These are phyloP conservation scores for Drusus annulatus DNA, from an alignment of 1,140 invertebrate genomes.

Conservation along the genomic window DNA sequence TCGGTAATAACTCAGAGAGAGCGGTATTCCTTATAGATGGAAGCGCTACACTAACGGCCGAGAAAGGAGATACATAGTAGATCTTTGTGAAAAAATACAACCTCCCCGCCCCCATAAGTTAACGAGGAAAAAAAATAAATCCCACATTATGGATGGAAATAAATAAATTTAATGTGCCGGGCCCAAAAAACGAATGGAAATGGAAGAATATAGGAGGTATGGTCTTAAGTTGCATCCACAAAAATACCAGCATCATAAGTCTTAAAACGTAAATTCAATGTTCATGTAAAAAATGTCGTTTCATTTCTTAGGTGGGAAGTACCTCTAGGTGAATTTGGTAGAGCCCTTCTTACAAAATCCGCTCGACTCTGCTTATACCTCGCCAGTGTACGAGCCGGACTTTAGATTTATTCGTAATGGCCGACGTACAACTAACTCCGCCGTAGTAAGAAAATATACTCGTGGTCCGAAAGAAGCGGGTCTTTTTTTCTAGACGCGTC, in stretches of 20 bases:
- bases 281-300: background rate
- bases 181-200: constrained; percentile 52
- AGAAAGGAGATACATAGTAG: constrained; percentile 35
- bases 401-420: constrained; percentile 66
- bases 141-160: constrained; percentile 49
- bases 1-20: constrained; percentile 17
- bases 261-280: background rate
- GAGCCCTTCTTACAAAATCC: background rate
- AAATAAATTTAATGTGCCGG: constrained; percentile 55
- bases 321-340: background rate
- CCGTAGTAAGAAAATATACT: constrained; percentile 65
- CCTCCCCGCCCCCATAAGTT: constrained; percentile 41
- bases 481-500: constrained; percentile 54
- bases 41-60: constrained; percentile 17
- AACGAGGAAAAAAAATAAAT: constrained; percentile 51
- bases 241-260: background rate
- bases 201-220: constrained; percentile 46
- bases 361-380: background rate
- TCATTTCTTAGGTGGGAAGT: background rate
- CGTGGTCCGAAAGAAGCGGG: constrained; percentile 59
- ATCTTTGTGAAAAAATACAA: constrained; percentile 31
- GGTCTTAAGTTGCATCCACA: constrained; percentile 16
- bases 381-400: constrained; percentile 15
- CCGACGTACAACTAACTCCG: constrained; percentile 60
- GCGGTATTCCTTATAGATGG: constrained; percentile 30